Conservation (phyloP, 2,113 vertebrate genomes). For the Morone chrysops region DNA sequence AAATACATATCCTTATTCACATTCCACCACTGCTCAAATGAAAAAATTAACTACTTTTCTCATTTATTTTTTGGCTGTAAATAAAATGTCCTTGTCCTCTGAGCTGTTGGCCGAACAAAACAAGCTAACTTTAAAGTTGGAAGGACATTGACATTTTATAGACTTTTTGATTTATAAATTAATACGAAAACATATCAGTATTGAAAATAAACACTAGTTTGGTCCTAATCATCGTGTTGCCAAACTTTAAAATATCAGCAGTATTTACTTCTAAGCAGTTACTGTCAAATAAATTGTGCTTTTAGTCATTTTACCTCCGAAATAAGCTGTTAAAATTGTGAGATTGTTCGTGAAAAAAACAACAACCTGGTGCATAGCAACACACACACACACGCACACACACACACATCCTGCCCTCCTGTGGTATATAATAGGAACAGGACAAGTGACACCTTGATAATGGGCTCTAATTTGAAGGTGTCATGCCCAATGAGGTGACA, state of each 20-base stretch:
- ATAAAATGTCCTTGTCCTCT: neutral
- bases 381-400: no score
- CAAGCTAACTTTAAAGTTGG: neutral
- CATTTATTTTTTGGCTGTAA: neutral
- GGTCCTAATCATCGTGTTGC: neutral
- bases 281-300: neutral
- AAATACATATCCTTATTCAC: no score
- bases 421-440: constrained; percentile 79
- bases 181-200: no score
- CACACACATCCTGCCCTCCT: constrained; percentile 32
- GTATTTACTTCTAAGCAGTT: neutral
- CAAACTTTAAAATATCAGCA: neutral
- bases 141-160: no score
- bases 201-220: neutral
- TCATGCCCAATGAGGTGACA: constrained; percentile 85
- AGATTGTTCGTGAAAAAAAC: neutral
- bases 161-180: no score
- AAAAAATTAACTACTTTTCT: no score
- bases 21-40: no score
- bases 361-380: no score
- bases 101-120: neutral
- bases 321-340: constrained; percentile 18
- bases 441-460: constrained; percentile 88
- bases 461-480: constrained; percentile 88
- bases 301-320: constrained; percentile 7